Percentiles rank a stretch among this genome's conserved stretches.
These are phyloP conservation scores for Embidobia sp. DNA, from an alignment of 2,888 invertebrate genomes.

Conservation along the genomic window DNA sequence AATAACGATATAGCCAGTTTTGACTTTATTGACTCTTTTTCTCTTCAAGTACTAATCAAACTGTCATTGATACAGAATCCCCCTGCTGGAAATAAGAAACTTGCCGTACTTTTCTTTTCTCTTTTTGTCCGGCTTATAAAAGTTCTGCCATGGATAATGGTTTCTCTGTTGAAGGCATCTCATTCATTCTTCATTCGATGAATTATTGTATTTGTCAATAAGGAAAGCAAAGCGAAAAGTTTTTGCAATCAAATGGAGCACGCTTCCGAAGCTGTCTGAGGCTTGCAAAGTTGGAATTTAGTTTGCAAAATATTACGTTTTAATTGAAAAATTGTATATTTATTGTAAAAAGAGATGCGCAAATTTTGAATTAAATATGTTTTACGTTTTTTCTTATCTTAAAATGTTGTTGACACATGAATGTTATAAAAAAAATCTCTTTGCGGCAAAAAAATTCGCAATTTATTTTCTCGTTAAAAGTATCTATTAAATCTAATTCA, in stretches of 20 bases:
- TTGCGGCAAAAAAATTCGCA: too few relatives aligned
- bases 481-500: too few relatives aligned
- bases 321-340: too few relatives aligned
- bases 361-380: too few relatives aligned
- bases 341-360: too few relatives aligned
- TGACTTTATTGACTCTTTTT: constrained; percentile 71
- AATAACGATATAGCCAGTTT: constrained; percentile 62
- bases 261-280: too few relatives aligned
- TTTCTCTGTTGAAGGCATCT: constrained; percentile 24
- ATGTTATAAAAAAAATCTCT: too few relatives aligned
- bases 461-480: too few relatives aligned
- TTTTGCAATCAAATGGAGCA: constrained; percentile 8
- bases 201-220: constrained; percentile 44
- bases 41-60: constrained; percentile 72
- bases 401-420: too few relatives aligned
- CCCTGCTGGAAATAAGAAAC: constrained; percentile 39
- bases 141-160: constrained; percentile 28
- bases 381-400: too few relatives aligned
- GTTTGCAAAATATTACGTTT: too few relatives aligned
- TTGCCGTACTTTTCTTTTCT: constrained; percentile 10
- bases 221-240: constrained; percentile 13
- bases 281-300: too few relatives aligned
- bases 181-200: constrained; percentile 17
- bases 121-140: constrained; percentile 21
- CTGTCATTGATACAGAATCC: constrained; percentile 69